These are phyloP conservation scores for Camptogramma bilineatum DNA, from an alignment of 2,888 invertebrate species.

Conservation along the genomic window DNA sequence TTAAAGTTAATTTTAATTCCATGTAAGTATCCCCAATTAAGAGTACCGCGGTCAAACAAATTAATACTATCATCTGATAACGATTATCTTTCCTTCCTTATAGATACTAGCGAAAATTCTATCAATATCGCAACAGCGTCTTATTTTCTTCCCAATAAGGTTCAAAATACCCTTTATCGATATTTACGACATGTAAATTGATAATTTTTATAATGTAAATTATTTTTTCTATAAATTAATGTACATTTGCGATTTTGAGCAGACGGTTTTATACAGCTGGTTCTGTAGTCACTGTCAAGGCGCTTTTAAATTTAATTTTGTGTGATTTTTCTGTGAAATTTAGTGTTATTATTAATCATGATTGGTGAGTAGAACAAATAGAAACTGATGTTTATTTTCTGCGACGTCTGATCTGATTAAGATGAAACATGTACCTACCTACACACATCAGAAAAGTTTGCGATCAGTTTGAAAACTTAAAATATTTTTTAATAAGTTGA, in stretches of 20 bases:
- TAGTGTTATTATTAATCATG: constrained; percentile 22
- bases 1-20: too few species aligned
- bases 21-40: not conserved
- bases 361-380: constrained; percentile 20
- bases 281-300: constrained; percentile 33
- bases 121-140: not conserved
- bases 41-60: constrained; percentile 3
- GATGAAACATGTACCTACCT: too few species aligned
- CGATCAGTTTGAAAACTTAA: too few species aligned
- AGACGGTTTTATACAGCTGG: constrained; percentile 32
- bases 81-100: constrained; percentile 29
- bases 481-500: too few species aligned
- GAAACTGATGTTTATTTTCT: too few species aligned
- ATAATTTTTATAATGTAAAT: not conserved
- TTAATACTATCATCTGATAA: constrained; percentile 24
- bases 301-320: constrained; percentile 6
- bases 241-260: constrained; percentile 1
- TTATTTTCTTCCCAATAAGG: constrained; percentile 5
- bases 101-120: constrained; percentile 9
- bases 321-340: constrained; percentile 8
- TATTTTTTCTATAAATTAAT: constrained; percentile 26
- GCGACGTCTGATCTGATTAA: too few species aligned
- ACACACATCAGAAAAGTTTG: too few species aligned
- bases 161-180: constrained; percentile 9
- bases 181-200: constrained; percentile 3